Evolutionary conservation across 2,888 invertebrate genomes (phyloP).

Genomic region (Pristionchus japonicus): DNA sequence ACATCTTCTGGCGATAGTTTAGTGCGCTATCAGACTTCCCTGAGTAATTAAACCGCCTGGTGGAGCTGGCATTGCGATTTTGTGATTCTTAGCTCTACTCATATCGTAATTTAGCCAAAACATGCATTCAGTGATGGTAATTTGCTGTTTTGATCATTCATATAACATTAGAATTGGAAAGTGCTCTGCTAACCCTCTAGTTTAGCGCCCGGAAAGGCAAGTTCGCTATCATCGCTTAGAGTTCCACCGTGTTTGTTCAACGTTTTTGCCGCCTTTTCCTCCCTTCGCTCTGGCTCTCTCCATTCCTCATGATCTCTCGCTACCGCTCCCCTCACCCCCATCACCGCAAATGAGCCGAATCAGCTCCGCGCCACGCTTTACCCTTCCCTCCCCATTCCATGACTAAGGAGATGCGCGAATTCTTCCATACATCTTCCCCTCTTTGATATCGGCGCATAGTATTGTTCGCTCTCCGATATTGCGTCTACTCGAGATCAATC

Average conservation of each 20-base stretch:
- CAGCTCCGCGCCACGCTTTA: neutral
- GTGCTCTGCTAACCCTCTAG: neutral
- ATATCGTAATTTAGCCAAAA: too few relatives aligned
- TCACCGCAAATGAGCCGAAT: conserved; percentile 25
- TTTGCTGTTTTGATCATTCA: too few relatives aligned
- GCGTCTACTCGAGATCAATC: neutral
- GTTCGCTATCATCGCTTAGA: neutral
- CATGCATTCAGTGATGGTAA: too few relatives aligned
- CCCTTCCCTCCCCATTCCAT: conserved; percentile 13
- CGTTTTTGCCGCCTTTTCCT: neutral
- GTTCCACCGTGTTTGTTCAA: conserved; percentile 30
- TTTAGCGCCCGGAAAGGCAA: neutral
- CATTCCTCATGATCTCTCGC: neutral
- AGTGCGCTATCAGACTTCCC: too few relatives aligned
- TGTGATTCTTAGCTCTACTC: too few relatives aligned
- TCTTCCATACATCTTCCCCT: conserved; percentile 14
- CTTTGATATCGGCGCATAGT: neutral
- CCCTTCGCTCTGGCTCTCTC: neutral
- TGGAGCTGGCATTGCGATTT: too few relatives aligned
- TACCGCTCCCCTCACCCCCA: conserved; percentile 1
- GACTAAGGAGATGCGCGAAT: neutral
- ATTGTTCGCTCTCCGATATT: neutral
- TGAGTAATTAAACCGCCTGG: too few relatives aligned
- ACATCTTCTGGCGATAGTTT: too few relatives aligned
- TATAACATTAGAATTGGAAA: too few relatives aligned